Conservation (phyloP, 2,113 vertebrate genomes). For the Leptobrachium leishanense region DNA sequence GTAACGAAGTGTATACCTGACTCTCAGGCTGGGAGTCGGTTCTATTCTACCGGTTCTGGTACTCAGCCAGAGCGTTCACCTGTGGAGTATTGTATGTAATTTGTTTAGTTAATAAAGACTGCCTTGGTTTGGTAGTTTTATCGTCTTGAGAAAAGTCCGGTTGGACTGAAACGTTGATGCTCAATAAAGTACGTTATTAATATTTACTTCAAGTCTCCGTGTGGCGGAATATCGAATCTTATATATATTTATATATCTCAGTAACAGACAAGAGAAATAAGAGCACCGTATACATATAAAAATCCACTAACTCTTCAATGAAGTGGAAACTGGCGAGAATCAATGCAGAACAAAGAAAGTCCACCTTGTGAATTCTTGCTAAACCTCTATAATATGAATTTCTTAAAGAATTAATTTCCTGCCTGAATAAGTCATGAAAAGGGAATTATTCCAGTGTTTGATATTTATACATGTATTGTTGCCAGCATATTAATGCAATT, state of each 20-base stretch:
- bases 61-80: no score
- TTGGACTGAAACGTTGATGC: no score
- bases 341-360: slow-evolving; percentile 45
- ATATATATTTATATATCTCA: slow-evolving; percentile 21
- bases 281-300: slow-evolving; percentile 14
- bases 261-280: slow-evolving; percentile 48
- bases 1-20: no score
- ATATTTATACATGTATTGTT: slow-evolving; percentile 34
- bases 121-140: no score
- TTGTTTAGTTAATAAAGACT: no score
- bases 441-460: slow-evolving; percentile 27
- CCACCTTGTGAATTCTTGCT: slow-evolving; percentile 12
- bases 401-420: slow-evolving; percentile 40
- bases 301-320: slow-evolving; percentile 44
- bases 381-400: slow-evolving; percentile 40
- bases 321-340: slow-evolving; percentile 40
- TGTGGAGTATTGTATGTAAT: no score
- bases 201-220: no score
- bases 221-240: no score
- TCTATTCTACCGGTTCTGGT: no score
- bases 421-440: slow-evolving; percentile 40
- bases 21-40: no score
- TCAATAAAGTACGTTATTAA: no score
- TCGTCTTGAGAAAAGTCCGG: no score
- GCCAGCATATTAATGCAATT: neutral